These are phyloP conservation scores for Cairina moschata DNA, from an alignment of 2,113 vertebrate genomes.

Conservation along the genomic window DNA sequence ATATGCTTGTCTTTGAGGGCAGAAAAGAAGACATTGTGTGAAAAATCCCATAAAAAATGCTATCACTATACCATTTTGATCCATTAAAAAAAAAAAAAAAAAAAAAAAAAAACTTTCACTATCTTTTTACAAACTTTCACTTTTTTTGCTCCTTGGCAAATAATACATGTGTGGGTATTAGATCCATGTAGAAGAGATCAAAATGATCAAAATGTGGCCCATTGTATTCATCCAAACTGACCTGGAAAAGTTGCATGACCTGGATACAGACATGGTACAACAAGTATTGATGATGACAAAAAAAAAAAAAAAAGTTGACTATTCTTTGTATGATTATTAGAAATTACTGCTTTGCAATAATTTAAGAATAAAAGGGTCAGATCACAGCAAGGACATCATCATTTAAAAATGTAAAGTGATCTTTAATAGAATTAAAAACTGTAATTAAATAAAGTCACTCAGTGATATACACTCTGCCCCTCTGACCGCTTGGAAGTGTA, in stretches of 20 bases:
- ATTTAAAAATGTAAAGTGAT: background rate
- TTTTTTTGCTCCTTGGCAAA: background rate
- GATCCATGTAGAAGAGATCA: background rate
- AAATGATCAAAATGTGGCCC: background rate
- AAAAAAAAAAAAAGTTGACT: background rate
- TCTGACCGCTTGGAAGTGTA: background rate
- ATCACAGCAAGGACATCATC: background rate
- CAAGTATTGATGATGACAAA: background rate
- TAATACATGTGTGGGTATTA: background rate
- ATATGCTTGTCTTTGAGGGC: fast-evolving
- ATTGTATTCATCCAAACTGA: background rate
- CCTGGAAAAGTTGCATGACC: background rate
- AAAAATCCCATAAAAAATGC: background rate
- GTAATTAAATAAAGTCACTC: background rate
- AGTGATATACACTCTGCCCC: background rate
- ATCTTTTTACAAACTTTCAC: background rate
- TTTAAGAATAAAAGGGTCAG: background rate
- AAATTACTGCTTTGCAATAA: background rate
- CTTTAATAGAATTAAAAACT: background rate
- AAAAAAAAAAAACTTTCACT: fast-evolving
- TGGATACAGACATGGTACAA: background rate
- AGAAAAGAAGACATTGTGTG: background rate
- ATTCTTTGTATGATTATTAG: background rate
- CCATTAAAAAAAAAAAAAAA: background rate
- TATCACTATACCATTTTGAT: background rate